phyloP scores from a whole-genome alignment of 2,113 vertebrate species.

The Passer domesticus region DNA sequence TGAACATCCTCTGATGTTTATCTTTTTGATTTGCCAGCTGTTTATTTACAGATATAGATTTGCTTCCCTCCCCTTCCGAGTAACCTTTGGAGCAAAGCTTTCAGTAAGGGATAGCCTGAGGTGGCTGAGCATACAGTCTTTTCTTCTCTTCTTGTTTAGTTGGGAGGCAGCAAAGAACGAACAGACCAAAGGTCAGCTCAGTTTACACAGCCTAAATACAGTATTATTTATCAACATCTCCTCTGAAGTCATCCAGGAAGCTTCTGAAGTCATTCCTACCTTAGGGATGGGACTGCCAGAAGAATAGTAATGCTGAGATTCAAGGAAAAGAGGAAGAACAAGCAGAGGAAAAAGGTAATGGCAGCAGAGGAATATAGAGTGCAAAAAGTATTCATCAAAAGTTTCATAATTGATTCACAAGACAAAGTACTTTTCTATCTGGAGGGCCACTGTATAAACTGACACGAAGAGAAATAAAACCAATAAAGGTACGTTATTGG shows the following conservation, averaged over 20 bases:
- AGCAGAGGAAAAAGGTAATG: background rate
- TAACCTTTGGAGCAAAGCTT: background rate
- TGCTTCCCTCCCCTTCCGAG: background rate
- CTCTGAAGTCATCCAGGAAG: background rate
- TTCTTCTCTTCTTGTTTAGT: slow-evolving; percentile 1
- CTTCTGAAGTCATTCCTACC: background rate
- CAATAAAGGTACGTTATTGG: background rate
- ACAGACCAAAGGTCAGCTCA: background rate
- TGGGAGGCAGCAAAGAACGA: background rate
- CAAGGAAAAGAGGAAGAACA: background rate
- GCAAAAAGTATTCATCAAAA: background rate
- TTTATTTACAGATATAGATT: slow-evolving; percentile 38
- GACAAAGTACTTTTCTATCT: background rate
- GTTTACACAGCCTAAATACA: background rate
- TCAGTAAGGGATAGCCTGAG: background rate
- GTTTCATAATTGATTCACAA: background rate
- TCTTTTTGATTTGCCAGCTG: background rate
- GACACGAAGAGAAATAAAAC: background rate
- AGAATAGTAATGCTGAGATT: background rate
- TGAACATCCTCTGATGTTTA: background rate
- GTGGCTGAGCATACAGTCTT: background rate
- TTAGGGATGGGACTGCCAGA: background rate
- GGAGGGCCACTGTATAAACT: background rate
- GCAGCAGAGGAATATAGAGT: background rate
- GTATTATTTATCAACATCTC: background rate